Percentiles rank a stretch among this genome's conserved stretches.
Evolutionary conservation across 2,113 vertebrate genomes (phyloP).

Genomic region (Rhabdornis inornatus): DNA sequence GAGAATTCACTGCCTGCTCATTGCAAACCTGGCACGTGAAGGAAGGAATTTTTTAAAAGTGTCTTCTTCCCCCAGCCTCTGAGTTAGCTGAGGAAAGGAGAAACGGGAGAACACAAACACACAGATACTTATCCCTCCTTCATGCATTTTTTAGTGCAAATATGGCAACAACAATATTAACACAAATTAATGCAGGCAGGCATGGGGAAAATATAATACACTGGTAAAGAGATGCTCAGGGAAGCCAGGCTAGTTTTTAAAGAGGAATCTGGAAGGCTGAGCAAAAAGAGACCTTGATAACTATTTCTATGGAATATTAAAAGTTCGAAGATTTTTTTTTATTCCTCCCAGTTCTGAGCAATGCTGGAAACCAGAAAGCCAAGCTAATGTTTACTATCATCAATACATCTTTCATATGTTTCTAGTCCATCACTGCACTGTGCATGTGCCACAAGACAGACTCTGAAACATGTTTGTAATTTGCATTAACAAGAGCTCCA

Average conservation of each 20-base stretch:
- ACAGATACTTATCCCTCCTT: neutral
- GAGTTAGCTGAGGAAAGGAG: neutral
- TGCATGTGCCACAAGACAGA: constrained; percentile 16
- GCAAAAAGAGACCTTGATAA: constrained; percentile 7
- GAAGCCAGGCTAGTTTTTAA: neutral
- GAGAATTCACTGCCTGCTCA: neutral
- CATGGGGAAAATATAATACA: neutral
- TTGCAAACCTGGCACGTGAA: neutral
- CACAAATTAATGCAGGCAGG: neutral
- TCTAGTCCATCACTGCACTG: neutral
- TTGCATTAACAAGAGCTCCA: constrained; percentile 8
- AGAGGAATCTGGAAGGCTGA: neutral
- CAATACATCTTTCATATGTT: constrained; percentile 42
- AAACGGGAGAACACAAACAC: neutral
- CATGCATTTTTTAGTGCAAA: constrained; percentile 22
- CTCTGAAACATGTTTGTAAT: constrained; percentile 34
- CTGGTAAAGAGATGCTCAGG: neutral
- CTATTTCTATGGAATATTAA: neutral
- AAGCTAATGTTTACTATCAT: constrained; percentile 3
- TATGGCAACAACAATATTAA: constrained; percentile 6
- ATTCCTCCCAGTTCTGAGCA: neutral
- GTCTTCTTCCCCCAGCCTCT: neutral
- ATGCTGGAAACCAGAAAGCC: constrained; percentile 14
- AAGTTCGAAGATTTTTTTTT: neutral
- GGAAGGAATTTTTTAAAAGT: neutral